Percentiles rank a stretch among this genome's conserved stretches.
These are phyloP conservation scores for Picus viridis DNA, from an alignment of 2,797 vertebrate species.

Conservation along the genomic window DNA sequence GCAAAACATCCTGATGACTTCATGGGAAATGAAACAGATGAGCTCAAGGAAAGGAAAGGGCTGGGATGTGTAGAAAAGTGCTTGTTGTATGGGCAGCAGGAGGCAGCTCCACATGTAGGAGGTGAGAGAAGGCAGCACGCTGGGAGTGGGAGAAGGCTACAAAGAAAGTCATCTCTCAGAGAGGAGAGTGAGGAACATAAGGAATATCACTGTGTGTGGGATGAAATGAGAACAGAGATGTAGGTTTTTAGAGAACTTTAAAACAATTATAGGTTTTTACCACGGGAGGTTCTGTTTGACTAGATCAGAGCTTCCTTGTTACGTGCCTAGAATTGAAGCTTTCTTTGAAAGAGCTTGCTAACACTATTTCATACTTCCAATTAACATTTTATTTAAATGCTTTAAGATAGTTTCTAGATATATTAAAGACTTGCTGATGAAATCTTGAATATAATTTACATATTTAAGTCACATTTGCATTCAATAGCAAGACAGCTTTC, in stretches of 20 bases:
- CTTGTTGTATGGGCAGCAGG: conserved; percentile 66
- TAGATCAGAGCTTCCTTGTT: conserved; percentile 67
- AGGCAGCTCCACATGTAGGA: conserved; percentile 56
- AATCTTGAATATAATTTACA: conserved; percentile 61
- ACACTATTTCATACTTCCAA: conserved; percentile 49
- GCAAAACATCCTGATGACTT: conserved; percentile 11
- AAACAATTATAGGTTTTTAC: conserved; percentile 73
- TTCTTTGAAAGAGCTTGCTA: conserved; percentile 61
- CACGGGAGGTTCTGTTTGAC: conserved; percentile 70
- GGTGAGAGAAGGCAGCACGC: conserved; percentile 64
- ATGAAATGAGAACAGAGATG: conserved; percentile 69
- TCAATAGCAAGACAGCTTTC: conserved; percentile 49
- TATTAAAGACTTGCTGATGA: conserved; percentile 56
- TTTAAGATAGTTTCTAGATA: conserved; percentile 57
- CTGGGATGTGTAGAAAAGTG: conserved; percentile 37
- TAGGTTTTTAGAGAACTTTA: conserved; percentile 71
- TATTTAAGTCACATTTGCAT: conserved; percentile 59
- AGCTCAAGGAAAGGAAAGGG: conserved; percentile 19
- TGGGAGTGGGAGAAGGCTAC: conserved; percentile 67
- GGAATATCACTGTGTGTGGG: conserved; percentile 69
- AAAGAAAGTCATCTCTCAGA: conserved; percentile 64
- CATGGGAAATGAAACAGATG: background rate
- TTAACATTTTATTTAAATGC: conserved; percentile 68
- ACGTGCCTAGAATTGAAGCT: conserved; percentile 53
- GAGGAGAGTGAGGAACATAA: conserved; percentile 66